A percentile compares a stretch with the other conserved stretches of the same genome.
phyloP scores from a whole-genome alignment of 1,140 invertebrate genomes.

The Cyphomyrmex costatus region DNA sequence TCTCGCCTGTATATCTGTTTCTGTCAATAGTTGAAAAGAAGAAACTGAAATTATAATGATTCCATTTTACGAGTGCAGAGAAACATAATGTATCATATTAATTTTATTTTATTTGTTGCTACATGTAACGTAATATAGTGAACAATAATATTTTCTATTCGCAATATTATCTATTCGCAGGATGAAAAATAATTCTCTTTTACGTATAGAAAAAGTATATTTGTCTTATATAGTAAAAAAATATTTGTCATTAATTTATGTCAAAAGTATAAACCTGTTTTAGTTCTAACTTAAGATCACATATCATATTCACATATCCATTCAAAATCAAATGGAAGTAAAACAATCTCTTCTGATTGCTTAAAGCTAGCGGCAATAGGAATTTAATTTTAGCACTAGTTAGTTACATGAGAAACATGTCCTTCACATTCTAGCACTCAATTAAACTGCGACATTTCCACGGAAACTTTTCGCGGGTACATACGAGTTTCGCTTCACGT shows the following conservation, averaged over 20 bases:
- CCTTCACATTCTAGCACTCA: constrained; percentile 27
- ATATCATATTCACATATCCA: too few species aligned
- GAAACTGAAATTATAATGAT: constrained; percentile 3
- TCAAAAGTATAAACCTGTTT: not conserved
- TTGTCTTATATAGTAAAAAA: not conserved
- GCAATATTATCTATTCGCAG: not conserved
- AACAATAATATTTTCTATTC: not conserved
- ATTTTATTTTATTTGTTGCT: not conserved
- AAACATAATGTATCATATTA: not conserved
- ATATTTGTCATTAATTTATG: not conserved
- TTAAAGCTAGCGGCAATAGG: not conserved
- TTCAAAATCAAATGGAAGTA: not conserved
- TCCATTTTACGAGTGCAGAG: not conserved
- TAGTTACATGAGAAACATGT: constrained; percentile 28
- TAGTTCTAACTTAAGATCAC: not conserved
- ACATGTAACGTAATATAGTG: not conserved
- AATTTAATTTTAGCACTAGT: constrained; percentile 47
- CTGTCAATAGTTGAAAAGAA: not conserved
- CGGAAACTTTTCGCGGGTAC: constrained; percentile 38
- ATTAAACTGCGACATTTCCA: constrained; percentile 46
- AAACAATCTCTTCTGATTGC: not conserved
- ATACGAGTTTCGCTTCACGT: constrained; percentile 40
- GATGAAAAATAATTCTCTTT: not conserved
- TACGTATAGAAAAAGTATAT: not conserved
- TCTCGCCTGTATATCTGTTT: not conserved